Base-by-base conservation (phyloP, 30 jellyfish, hydroid and myxozoan genomes). In the Aurelia coerulea region DNA sequence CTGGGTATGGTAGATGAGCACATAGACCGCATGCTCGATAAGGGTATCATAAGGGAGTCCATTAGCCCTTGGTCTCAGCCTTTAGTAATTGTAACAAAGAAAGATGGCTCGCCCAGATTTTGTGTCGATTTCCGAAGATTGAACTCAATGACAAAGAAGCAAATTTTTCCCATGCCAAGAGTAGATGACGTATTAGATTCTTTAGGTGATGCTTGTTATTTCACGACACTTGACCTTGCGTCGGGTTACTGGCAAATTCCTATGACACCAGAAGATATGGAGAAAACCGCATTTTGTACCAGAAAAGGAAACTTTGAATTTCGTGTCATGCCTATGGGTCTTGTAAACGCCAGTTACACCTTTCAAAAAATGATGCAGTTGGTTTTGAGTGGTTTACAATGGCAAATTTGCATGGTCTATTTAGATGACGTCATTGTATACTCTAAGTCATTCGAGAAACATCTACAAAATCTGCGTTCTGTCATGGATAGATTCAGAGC, bases 311-410 rank as follows among this genome's bases (percentile, higher is more conserved):
- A 66, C 49, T 37, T 37, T 4, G 46, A 37, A 37, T 37, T 37
- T 4, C 46, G 46, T 37, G 46, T 37, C 2, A 37, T 37, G 46
- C 46, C 46, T 1, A 37, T 37, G 46, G 46, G 46, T 1, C 4
- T 37, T 1, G 4, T 37, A 37, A 37, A 37, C 4, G 46, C 46
- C 46, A 37, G 46, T 37, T 37, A 37, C 46, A 37, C 46, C 2
- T 77, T 86, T 39, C 85, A 86, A 63, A 74, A 73, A 50, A 76
- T 80, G 91, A 79, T 78, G 91, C 87, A 87, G 58, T 17, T 69
- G 4, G 75, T 87, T 13, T 53, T 87, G n/a, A 63, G 81, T 67
- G 91, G 87, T 37, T 37, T 37, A 37, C 46, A 37, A 37, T 37
- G 46, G 46, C 46, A 37, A 37, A 37, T 37, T 37, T 37, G 46